phyloP scores from a whole-genome alignment of 1,140 invertebrate genomes.

The Homalodisca vitripennis region DNA sequence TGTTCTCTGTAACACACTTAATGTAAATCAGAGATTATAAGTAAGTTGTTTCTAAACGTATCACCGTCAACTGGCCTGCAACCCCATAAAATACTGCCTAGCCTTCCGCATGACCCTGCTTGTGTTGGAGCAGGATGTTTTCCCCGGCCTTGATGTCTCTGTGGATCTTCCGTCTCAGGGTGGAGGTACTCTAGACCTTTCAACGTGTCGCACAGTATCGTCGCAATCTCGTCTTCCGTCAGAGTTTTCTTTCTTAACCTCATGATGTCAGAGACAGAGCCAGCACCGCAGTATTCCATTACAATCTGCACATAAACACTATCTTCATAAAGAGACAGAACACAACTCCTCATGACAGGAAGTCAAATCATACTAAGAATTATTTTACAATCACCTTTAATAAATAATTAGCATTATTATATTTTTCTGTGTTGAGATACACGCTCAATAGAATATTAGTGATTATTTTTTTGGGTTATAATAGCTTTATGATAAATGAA shows the following conservation, averaged over 20 bases:
- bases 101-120: constrained; percentile 96
- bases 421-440: too few species aligned
- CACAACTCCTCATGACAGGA: too few species aligned
- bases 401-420: too few species aligned
- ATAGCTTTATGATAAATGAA: too few species aligned
- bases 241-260: constrained; percentile 95
- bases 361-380: too few species aligned
- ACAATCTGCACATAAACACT: constrained; percentile 92
- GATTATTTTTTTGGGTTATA: too few species aligned
- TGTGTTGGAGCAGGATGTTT: constrained; percentile 97
- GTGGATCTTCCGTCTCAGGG: constrained; percentile 93
- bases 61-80: constrained; percentile 95
- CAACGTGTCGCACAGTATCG: constrained; percentile 91
- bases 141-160: constrained; percentile 96
- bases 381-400: too few species aligned
- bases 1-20: too few species aligned
- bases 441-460: too few species aligned
- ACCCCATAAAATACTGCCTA: constrained; percentile 99
- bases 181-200: constrained; percentile 98
- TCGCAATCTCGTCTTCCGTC: constrained; percentile 95
- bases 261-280: constrained; percentile 99
- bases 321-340: too few species aligned
- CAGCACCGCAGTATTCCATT: constrained; percentile 99
- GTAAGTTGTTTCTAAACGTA: too few species aligned
- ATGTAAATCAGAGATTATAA: too few species aligned